These are phyloP conservation scores for Xestia sexstrigata DNA, from an alignment of 2,888 invertebrate species.

Conservation along the genomic window DNA sequence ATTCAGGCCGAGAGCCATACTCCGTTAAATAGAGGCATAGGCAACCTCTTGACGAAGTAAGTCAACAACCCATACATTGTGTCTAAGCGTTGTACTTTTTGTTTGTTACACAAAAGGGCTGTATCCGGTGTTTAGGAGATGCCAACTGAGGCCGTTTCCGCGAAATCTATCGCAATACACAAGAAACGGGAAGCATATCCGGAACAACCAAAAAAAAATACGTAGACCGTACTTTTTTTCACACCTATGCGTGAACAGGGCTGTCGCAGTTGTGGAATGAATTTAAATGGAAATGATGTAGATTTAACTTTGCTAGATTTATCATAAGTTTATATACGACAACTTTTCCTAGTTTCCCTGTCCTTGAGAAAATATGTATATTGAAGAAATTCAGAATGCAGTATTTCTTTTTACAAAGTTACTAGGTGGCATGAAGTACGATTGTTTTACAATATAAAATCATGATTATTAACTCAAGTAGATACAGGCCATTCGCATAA, in stretches of 20 bases:
- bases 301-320: constrained; percentile 3
- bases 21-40: constrained; percentile 78
- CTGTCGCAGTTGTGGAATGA: constrained; percentile 61
- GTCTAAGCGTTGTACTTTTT: constrained; percentile 78
- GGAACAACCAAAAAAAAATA: constrained; percentile 85
- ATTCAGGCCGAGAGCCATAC: constrained; percentile 73
- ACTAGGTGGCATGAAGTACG: not conserved
- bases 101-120: constrained; percentile 87
- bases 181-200: constrained; percentile 89
- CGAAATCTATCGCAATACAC: constrained; percentile 87
- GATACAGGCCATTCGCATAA: constrained; percentile 21
- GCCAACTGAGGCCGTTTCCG: constrained; percentile 82
- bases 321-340: not conserved
- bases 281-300: constrained; percentile 6
- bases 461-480: constrained; percentile 21
- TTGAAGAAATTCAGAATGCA: not conserved
- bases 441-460: constrained; percentile 23
- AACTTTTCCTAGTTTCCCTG: not conserved
- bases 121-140: constrained; percentile 85
- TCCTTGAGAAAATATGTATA: not conserved
- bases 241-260: constrained; percentile 75
- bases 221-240: constrained; percentile 72
- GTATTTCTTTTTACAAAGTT: not conserved
- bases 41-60: constrained; percentile 74
- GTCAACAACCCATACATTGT: constrained; percentile 83